A percentile compares a stretch with the other conserved stretches of the same genome.
phyloP scores from a whole-genome alignment of 37 sponge, comb jelly and placozoan species.

The Lycopodina hypogea region DNA sequence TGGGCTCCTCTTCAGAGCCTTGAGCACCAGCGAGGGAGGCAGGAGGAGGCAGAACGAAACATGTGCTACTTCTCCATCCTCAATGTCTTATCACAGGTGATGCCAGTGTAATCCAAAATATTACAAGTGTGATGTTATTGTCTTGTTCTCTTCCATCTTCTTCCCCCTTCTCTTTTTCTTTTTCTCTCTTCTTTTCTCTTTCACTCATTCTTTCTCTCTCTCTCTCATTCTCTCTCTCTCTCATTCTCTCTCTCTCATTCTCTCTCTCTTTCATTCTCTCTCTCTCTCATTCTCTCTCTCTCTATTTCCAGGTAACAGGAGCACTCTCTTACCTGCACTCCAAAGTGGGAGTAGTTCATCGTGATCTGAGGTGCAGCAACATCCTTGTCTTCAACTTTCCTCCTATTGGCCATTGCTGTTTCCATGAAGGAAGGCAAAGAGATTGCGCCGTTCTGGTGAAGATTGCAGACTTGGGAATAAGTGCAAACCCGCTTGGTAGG shows the following conservation, averaged over 20 bases:
- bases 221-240: no score
- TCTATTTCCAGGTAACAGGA: constrained; percentile 32
- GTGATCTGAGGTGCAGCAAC: constrained; percentile 53
- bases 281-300: not conserved
- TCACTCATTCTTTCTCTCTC: no score
- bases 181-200: no score
- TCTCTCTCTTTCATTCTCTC: not conserved
- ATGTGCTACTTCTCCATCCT: constrained; percentile 35
- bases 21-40: constrained; percentile 23
- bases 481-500: constrained; percentile 39
- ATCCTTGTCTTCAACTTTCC: constrained; percentile 62
- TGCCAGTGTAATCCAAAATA: no score
- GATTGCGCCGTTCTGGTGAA: constrained; percentile 44
- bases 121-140: no score
- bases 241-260: not conserved
- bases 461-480: constrained; percentile 60
- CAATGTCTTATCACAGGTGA: constrained; percentile 42
- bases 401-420: constrained; percentile 25
- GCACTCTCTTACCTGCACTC: constrained; percentile 54
- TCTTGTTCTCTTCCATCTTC: no score
- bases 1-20: constrained; percentile 74
- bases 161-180: no score
- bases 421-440: not conserved
- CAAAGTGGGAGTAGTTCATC: constrained; percentile 43
- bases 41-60: not conserved